Evolutionary conservation across 1,140 invertebrate genomes (phyloP), one percentile per base, ranked within the genome.

Genomic region (Polyergus mexicanus): DNA sequence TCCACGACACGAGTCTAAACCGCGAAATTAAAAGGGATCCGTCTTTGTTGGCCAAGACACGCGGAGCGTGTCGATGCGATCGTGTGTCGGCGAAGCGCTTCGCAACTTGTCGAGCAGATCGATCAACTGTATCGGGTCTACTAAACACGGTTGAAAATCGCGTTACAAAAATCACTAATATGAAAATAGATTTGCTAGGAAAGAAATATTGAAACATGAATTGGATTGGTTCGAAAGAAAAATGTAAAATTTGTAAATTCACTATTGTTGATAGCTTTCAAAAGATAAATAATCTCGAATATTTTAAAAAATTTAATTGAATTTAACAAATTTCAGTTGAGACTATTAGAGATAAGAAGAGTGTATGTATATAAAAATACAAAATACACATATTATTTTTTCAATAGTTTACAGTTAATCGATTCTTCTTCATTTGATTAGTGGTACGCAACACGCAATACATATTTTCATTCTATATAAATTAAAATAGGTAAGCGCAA

Each of bases 11-110:
- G 51, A 66, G 35, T 86, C 19, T 25, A 22, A 41, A 68, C 51
- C 35, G 58, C 38, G 41, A 54, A 69, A 85, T 88, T 87, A 84
- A 86, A 84, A 88, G 51, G 47, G 56, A 62, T 69, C 32, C 47
- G 47, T 87, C 44, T 35, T 44, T n/a, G 65, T 71, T 58, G 58
- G 41, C 19, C 22, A n/a, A n/a, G n/a, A n/a, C n/a, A 35, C 66
- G 19, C 32, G 51, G 51, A 60, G 38, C 54, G 68, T 72, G 51
- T 72, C 78, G 68, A 72, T 72, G 69, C 68, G 54, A 16, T 10
- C 22, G 2, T 25, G 19, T 16, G n/a, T 28, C 62, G 16, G 38
- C 51, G 32, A 72, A 60, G 22, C 25, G 32, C 32, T n/a, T 35
- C 32, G 44, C 28, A 32, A 51, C 28, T 7, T 13, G 4, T 6